Base-by-base conservation (phyloP, 2,113 vertebrate species). In the Erythrocercus mccallii region DNA sequence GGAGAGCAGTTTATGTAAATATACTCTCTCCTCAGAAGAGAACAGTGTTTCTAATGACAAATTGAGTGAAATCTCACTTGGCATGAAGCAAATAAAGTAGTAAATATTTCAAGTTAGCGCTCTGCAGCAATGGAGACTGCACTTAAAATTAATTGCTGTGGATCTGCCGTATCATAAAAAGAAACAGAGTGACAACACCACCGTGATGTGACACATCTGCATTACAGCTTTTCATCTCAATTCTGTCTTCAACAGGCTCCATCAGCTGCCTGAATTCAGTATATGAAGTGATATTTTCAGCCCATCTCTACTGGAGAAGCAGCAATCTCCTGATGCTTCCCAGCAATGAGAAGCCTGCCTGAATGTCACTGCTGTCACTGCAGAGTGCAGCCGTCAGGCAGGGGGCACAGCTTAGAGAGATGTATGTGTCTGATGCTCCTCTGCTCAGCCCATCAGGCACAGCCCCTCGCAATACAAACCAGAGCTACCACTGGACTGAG, bases 91-190 rank as follows among this genome's bases (percentile, higher is more conserved):
- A 97, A 97, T 95, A 97, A 97, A 97, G 92, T 22, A 92, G 83
- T 95, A 95, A 92, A 95, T 97, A 95, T 97, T 97, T 97, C 86
- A 92, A 86, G 91, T 89, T 83, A 92, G 80, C 2, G 4, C 92
- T 96, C 93, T 95, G 80, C 79, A 58, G 84, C 74, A 93, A 97
- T 78, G 96, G 90, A 97, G 92, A 90, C 95, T 84, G 85, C 91
- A 92, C 79, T 61, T 84, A 93, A 91, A 97, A 97, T 72, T 95
- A 97, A 97, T 97, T 97, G 95, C 83, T 92, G 94, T 97, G 94
- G 97, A 96, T 97, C 96, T 90, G 77, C 91, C 45, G 6, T 86
- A 94, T 87, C 92, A 61, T 38, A 74, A 68, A 89, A 94, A 95
- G 93, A 94, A 92, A 96, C 2, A 47, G 94, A 97, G 44, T 96